Conservation (phyloP, 2,888 invertebrate species). For the Nasonia oneida region DNA sequence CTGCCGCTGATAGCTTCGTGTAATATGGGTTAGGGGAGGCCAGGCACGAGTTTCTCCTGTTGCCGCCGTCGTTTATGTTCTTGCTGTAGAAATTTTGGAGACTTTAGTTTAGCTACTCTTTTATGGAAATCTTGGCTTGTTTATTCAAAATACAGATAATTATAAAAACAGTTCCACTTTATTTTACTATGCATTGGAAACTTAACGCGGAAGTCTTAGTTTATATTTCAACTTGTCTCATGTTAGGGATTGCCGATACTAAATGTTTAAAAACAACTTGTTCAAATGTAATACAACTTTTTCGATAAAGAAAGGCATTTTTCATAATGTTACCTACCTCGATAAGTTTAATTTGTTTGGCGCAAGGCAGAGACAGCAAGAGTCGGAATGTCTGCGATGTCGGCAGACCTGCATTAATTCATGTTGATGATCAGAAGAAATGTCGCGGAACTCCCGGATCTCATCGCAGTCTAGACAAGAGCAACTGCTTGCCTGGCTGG, state of each 20-base stretch:
- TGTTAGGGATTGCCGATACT: too few relatives aligned
- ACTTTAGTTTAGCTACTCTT: not conserved
- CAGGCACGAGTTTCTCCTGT: constrained; percentile 74
- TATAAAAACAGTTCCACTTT: too few relatives aligned
- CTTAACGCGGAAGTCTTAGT: too few relatives aligned
- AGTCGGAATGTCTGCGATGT: constrained; percentile 75
- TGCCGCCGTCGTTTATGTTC: constrained; percentile 67
- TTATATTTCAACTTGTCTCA: too few relatives aligned
- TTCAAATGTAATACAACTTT: not conserved
- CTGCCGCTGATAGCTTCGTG: constrained; percentile 53
- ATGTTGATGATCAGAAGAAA: not conserved
- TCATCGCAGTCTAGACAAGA: constrained; percentile 76
- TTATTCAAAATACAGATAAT: not conserved
- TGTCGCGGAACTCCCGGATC: constrained; percentile 64
- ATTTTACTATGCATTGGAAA: too few relatives aligned
- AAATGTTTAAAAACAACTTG: not conserved
- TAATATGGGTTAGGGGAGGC: constrained; percentile 70
- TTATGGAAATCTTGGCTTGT: not conserved
- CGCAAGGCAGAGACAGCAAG: constrained; percentile 72
- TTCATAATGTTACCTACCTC: constrained; percentile 57
- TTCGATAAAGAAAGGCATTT: not conserved
- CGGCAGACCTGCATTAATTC: constrained; percentile 70
- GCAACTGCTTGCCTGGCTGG: constrained; percentile 75
- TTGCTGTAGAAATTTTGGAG: constrained; percentile 58
- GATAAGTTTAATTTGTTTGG: constrained; percentile 62